A percentile compares a stretch with the other conserved stretches of the same genome.
phyloP scores from a whole-genome alignment of 2,113 vertebrate species.

The Nycticryphes semicollaris region DNA sequence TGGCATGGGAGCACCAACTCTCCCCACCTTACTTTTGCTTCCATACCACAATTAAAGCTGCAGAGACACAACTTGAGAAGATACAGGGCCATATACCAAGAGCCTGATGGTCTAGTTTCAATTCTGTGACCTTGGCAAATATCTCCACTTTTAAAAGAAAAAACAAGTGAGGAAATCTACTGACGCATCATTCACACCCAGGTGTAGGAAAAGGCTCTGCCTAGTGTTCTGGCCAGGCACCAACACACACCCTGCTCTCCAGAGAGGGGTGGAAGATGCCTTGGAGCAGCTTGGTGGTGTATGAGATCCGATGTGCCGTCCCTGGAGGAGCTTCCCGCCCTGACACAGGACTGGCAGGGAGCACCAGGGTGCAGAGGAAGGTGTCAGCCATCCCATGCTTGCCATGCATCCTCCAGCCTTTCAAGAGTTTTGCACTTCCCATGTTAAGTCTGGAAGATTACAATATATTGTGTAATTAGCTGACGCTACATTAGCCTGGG shows the following conservation, averaged over 20 bases:
- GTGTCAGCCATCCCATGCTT: accelerated
- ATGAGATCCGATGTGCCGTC: accelerated
- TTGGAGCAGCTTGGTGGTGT: background rate
- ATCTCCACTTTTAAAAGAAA: background rate
- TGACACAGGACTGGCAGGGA: background rate
- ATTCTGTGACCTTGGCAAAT: background rate
- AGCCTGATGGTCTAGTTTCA: background rate
- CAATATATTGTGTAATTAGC: background rate
- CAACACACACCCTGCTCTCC: background rate
- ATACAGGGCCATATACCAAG: accelerated
- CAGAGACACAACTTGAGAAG: accelerated
- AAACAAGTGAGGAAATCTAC: accelerated
- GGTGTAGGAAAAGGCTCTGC: background rate
- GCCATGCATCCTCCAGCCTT: background rate
- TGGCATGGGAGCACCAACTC: background rate
- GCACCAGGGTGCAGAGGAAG: background rate
- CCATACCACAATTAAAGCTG: background rate
- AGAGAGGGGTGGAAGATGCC: background rate
- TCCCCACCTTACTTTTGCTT: background rate
- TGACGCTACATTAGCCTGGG: background rate
- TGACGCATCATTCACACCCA: background rate
- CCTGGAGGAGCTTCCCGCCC: background rate
- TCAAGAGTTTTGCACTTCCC: background rate
- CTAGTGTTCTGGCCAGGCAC: background rate
- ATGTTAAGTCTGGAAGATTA: background rate